phyloP scores from a whole-genome alignment of 2,797 vertebrate species.

The Moxostoma hubbsi region DNA sequence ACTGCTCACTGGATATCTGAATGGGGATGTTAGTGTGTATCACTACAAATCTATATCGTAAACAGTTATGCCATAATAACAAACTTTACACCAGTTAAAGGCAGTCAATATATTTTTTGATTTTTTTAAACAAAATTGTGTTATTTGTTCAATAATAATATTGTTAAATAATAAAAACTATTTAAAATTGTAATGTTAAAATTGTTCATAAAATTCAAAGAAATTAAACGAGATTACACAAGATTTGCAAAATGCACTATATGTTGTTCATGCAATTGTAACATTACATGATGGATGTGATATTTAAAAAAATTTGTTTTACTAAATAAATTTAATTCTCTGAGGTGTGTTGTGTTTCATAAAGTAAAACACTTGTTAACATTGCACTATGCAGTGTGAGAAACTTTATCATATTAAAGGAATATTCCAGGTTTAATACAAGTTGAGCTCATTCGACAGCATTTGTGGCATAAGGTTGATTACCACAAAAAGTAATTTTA shows the following conservation, averaged over 20 bases:
- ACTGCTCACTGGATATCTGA: conserved; percentile 59
- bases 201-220: no score
- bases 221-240: no score
- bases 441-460: no score
- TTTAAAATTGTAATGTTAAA: neutral
- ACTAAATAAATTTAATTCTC: conserved; percentile 11
- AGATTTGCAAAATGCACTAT: no score
- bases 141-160: neutral
- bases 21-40: conserved; percentile 59
- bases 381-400: no score
- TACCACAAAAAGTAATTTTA: no score
- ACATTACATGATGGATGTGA: neutral
- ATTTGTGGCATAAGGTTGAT: no score
- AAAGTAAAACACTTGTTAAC: no score
- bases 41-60: conserved; percentile 36
- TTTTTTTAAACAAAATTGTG: neutral
- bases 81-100: neutral
- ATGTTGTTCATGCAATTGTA: no score
- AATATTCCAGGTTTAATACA: no score
- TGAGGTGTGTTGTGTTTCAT: neutral
- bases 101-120: neutral
- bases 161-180: neutral
- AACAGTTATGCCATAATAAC: neutral
- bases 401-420: no score
- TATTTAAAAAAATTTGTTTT: neutral